phyloP scores from a whole-genome alignment of 37 sponge, comb jelly and placozoan genomes.

The Hexactinellida sp. region DNA sequence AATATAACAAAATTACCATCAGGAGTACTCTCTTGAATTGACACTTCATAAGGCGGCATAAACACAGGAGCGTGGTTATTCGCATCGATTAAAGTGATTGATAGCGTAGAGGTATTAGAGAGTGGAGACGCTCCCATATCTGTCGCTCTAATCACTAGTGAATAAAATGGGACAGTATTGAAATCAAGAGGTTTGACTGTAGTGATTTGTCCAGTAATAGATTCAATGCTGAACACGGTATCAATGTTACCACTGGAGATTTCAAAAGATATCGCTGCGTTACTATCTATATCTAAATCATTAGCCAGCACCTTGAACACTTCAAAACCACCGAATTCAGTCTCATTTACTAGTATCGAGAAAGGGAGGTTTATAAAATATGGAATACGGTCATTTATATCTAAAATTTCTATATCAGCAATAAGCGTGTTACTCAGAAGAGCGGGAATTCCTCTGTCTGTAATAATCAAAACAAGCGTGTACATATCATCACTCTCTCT shows the following conservation, averaged over 20 bases:
- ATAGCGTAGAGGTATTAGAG: slow-evolving; percentile 16
- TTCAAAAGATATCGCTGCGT: background rate
- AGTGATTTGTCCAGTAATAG: slow-evolving; percentile 5
- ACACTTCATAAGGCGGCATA: background rate
- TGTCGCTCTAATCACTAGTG: background rate
- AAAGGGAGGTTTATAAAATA: background rate
- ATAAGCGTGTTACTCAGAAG: background rate
- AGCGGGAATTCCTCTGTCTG: background rate
- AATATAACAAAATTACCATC: background rate
- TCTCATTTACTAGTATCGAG: background rate
- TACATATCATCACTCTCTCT: background rate
- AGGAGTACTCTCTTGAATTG: background rate
- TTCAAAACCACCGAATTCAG: background rate
- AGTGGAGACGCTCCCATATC: slow-evolving; percentile 39
- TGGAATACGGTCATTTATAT: background rate
- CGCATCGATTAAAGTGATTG: slow-evolving; percentile 34
- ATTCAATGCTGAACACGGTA: background rate
- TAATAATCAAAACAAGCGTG: background rate
- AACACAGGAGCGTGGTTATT: slow-evolving; percentile 23
- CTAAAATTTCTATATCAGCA: background rate
- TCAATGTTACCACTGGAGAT: background rate
- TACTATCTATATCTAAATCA: background rate
- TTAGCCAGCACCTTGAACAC: background rate
- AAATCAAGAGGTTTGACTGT: background rate
- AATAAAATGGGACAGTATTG: background rate